Conservation (phyloP, 2,113 vertebrate species). For the Hiodon tergisus region DNA sequence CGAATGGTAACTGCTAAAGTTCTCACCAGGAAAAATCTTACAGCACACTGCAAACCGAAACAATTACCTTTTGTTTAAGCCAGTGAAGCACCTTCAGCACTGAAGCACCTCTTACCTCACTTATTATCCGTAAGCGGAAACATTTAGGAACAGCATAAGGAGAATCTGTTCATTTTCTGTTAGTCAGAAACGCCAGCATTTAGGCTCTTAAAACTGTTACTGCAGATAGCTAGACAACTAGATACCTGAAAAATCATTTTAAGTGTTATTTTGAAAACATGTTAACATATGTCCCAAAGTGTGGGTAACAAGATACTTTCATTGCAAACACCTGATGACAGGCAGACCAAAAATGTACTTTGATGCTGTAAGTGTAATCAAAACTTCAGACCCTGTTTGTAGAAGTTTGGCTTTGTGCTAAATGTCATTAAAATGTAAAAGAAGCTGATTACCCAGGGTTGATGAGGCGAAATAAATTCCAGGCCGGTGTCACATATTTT, state of each 20-base stretch:
- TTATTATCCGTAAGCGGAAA: neutral
- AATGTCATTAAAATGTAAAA: neutral
- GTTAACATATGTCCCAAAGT: slow-evolving; percentile 18
- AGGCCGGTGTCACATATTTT: no score
- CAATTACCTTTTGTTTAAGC: neutral
- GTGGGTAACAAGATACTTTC: neutral
- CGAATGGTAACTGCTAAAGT: slow-evolving; percentile 8
- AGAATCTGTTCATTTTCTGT: neutral
- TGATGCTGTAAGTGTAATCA: neutral
- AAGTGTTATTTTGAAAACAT: slow-evolving; percentile 26
- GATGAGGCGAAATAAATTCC: no score
- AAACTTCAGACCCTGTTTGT: neutral
- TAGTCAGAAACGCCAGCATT: neutral
- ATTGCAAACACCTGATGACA: neutral
- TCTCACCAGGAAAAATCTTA: slow-evolving; percentile 1
- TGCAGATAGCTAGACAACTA: neutral
- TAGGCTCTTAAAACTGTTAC: neutral
- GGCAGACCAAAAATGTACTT: neutral
- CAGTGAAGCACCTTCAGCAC: neutral
- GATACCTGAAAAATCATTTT: neutral
- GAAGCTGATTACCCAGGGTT: no score
- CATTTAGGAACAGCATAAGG: neutral
- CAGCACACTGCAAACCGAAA: neutral
- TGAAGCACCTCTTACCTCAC: neutral
- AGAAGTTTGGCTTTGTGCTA: neutral